A percentile compares a stretch with the other conserved stretches of the same genome.
phyloP scores from a whole-genome alignment of 2,113 vertebrate species.

The Pelvicachromis taeniatus region DNA sequence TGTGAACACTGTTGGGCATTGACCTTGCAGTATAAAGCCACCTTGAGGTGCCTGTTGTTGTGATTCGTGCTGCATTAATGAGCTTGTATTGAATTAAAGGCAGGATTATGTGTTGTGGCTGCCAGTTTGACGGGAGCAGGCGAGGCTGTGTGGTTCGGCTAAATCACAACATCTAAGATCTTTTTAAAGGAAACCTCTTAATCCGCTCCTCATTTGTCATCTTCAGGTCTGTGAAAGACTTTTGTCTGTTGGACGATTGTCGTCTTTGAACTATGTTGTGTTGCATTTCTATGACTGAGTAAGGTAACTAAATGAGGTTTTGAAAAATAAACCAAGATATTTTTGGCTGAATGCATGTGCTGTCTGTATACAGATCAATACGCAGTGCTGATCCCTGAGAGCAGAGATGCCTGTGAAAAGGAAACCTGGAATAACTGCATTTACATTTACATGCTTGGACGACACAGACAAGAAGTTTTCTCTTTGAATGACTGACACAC shows the following conservation, averaged over 20 bases:
- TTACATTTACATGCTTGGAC: background rate
- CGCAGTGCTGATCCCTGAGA: background rate
- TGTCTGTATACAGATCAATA: background rate
- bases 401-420: background rate
- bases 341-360: too few relatives aligned
- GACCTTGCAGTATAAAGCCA: background rate
- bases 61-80: background rate
- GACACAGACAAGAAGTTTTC: background rate
- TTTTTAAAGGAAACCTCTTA: background rate
- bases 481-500: background rate
- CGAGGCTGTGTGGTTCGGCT: background rate
- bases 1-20: rapidly evolving
- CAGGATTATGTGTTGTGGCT: background rate
- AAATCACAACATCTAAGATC: background rate
- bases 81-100: background rate
- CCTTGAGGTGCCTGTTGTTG: background rate
- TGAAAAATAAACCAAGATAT: too few relatives aligned
- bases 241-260: background rate
- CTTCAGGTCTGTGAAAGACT: rapidly evolving
- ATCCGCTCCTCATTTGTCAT: background rate
- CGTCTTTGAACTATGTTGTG: background rate
- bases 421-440: background rate
- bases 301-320: too few relatives aligned
- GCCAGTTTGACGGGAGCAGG: background rate
- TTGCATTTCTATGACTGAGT: background rate